Evolutionary conservation across 2,888 invertebrate species (phyloP).

Genomic region (Apamea sordens): DNA sequence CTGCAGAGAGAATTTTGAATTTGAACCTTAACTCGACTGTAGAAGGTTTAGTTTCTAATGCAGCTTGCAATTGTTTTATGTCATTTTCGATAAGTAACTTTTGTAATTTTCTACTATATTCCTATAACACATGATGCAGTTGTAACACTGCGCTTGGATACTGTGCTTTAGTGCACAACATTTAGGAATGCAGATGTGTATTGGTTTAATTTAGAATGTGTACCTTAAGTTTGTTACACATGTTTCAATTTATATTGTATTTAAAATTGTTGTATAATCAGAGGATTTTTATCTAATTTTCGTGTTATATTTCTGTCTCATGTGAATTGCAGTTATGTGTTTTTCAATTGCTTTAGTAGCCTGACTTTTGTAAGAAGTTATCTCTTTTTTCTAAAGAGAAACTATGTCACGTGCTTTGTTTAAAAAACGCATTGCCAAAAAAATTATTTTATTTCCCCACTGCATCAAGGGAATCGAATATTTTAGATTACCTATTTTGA

Average conservation of each 20-base stretch:
- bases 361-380: neutral
- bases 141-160: neutral
- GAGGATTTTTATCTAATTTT: neutral
- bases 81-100: neutral
- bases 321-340: neutral
- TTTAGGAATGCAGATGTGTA: neutral
- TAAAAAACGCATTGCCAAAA: neutral
- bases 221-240: neutral
- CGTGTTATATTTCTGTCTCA: neutral
- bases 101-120: neutral
- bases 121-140: neutral
- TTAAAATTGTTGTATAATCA: neutral
- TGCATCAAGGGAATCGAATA: neutral
- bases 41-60: conserved; percentile 12
- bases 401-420: neutral
- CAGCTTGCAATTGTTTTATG: neutral
- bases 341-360: neutral
- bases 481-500: neutral
- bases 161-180: conserved; percentile 29
- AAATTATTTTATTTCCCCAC: neutral
- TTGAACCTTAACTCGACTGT: neutral
- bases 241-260: neutral
- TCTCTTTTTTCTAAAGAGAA: neutral
- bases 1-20: conserved; percentile 10
- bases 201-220: conserved; percentile 2